Percentiles rank a stretch among this genome's conserved stretches.
These are phyloP conservation scores for Tetragonula clypearis DNA, from an alignment of 1,140 invertebrate genomes.

Conservation along the genomic window DNA sequence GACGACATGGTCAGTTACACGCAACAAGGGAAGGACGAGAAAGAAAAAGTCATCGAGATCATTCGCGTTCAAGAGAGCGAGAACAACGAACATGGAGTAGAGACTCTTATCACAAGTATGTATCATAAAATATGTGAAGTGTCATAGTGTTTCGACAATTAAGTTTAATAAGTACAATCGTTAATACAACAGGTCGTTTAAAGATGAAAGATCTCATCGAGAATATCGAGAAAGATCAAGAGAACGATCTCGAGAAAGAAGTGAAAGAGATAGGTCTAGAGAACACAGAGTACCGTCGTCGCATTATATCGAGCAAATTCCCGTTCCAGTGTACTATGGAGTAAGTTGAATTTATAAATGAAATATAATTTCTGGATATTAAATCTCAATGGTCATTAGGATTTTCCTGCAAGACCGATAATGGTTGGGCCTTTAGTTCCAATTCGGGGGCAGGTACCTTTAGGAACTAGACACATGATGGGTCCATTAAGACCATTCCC, in stretches of 20 bases:
- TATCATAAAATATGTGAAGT: neutral
- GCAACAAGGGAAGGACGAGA: neutral
- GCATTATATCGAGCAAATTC: constrained; percentile 57
- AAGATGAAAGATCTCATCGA: constrained; percentile 40
- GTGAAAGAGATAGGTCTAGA: constrained; percentile 50
- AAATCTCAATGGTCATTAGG: constrained; percentile 45
- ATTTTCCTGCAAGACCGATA: constrained; percentile 61
- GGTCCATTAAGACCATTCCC: constrained; percentile 54
- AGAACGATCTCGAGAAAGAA: constrained; percentile 49
- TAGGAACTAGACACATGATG: constrained; percentile 56
- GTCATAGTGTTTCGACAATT: neutral
- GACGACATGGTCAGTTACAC: neutral
- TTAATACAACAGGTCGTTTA: constrained; percentile 1
- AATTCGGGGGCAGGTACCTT: constrained; percentile 58
- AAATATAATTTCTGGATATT: neutral
- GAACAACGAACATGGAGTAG: constrained; percentile 15
- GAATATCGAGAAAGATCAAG: constrained; percentile 44
- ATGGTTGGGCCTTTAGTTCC: constrained; percentile 63
- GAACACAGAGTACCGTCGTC: constrained; percentile 43
- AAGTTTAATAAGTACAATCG: neutral
- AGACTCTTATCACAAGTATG: constrained; percentile 45
- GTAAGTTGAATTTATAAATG: constrained; percentile 36
- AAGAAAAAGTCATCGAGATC: constrained; percentile 22
- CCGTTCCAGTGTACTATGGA: constrained; percentile 65
- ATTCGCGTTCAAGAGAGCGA: constrained; percentile 50